phyloP scores from a whole-genome alignment of 2,888 invertebrate genomes.

The Pherbina coryleti region DNA sequence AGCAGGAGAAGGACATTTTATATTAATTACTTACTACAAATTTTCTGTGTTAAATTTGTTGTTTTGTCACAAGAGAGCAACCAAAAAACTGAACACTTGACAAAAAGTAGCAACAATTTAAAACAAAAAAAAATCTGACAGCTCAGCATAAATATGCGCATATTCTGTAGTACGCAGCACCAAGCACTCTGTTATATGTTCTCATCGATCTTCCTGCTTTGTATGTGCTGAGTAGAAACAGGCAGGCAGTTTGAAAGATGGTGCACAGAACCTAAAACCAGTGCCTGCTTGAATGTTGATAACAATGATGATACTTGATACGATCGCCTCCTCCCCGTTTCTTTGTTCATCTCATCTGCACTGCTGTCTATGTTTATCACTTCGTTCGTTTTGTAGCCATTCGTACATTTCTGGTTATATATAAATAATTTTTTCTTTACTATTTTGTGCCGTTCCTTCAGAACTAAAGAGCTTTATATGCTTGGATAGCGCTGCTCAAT shows the following conservation, averaged over 20 bases:
- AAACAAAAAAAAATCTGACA: constrained; percentile 34
- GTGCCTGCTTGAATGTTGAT: constrained; percentile 56
- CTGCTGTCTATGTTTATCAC: background rate
- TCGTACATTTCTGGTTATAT: background rate
- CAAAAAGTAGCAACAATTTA: constrained; percentile 28
- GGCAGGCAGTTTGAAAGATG: background rate
- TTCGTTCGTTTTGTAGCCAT: background rate
- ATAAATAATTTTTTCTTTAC: background rate
- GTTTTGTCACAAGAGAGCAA: constrained; percentile 44
- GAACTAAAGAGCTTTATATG: constrained; percentile 17
- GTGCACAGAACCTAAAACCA: constrained; percentile 22
- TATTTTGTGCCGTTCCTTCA: background rate
- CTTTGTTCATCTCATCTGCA: constrained; percentile 15
- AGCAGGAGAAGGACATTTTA: constrained; percentile 23
- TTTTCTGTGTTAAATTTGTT: constrained; percentile 47
- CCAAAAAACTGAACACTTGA: background rate
- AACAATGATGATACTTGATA: constrained; percentile 58
- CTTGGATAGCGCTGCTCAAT: constrained; percentile 3
- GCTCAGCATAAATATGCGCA: constrained; percentile 38
- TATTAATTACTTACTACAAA: constrained; percentile 46
- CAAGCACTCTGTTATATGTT: background rate
- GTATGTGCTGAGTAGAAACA: background rate
- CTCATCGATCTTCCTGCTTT: constrained; percentile 18
- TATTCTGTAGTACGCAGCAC: background rate
- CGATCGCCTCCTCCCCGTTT: constrained; percentile 28